Evolutionary conservation across 2,888 invertebrate species (phyloP).

Genomic region (Polylopha cassiicola): DNA sequence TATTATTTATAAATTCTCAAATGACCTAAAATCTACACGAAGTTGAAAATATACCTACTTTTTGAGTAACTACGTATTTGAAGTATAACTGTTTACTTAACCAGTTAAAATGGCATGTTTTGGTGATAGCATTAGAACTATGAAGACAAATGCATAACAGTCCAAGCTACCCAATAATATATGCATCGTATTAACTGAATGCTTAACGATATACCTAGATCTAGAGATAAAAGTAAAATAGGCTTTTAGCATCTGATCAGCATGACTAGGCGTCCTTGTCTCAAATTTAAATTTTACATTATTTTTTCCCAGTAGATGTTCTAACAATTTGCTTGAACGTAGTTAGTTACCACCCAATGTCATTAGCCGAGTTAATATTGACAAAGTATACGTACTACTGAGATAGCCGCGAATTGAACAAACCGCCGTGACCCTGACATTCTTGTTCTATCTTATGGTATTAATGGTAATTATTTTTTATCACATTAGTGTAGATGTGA

Average conservation of each 20-base stretch:
- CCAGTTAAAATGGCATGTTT: too few relatives aligned
- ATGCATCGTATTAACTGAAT: slow-evolving; percentile 34
- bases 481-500: too few relatives aligned
- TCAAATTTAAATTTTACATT: neutral
- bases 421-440: slow-evolving; percentile 14
- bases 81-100: too few relatives aligned
- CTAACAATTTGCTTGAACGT: slow-evolving; percentile 19
- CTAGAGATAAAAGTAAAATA: slow-evolving; percentile 18
- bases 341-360: slow-evolving; percentile 18
- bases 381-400: slow-evolving; percentile 16
- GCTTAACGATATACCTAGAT: slow-evolving; percentile 21
- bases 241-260: slow-evolving; percentile 13
- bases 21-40: too few relatives aligned
- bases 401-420: slow-evolving; percentile 14
- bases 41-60: too few relatives aligned
- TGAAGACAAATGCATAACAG: too few relatives aligned
- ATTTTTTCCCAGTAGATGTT: slow-evolving; percentile 8
- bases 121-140: too few relatives aligned
- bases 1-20: too few relatives aligned
- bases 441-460: slow-evolving; percentile 10
- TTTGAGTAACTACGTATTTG: too few relatives aligned
- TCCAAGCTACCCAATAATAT: slow-evolving; percentile 25
- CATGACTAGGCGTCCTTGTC: slow-evolving; percentile 10
- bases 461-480: too few relatives aligned
- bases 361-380: slow-evolving; percentile 16